Evolutionary conservation across 2,797 vertebrate genomes (phyloP), one percentile per base, ranked within the genome.

Genomic region (Anableps anableps): DNA sequence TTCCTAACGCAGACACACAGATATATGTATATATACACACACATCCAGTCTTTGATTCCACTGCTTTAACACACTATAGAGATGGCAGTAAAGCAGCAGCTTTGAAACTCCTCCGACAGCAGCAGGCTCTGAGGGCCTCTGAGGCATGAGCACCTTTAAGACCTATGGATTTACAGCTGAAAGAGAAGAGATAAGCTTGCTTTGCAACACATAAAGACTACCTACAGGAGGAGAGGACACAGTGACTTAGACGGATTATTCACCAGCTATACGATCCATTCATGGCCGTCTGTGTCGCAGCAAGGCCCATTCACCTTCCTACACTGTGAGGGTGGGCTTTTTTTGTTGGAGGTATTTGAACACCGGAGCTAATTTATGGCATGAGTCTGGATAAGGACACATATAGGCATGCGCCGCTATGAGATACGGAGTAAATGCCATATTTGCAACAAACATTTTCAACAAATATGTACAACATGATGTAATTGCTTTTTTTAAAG

Each of bases 91-190:
- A 51, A 9, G 41, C 34, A 68, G 58, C 77, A 76, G 53, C 1
- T 16, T 36, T 8, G 5, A 1, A 41, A 14, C 60, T 29, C 48
- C 31, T 74, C 19, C 4, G 51, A 58, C 10, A n/a, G 77, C 47
- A 72, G 55, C 74, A 16, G 83, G 58, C 50, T 31, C 36, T 76
- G 60, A 64, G 80, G 85, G 74, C 75, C 68, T 75, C 81, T 5
- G 60, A 68, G 51, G 64, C 77, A 71, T 55, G 80, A 86, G 83
- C 76, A 83, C 80, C 71, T 91, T 82, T 89, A 89, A 90, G 83
- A 87, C 85, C 85, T 72, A 53, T 80, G 84, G 88, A 87, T 91
- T 88, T 86, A 84, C 73, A 82, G 80, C 83, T 87, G 83, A 90
- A 90, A 83, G 81, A 68, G 50, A 76, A 70, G 72, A 79, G 88